These are phyloP conservation scores for Ophonus ardosiacus DNA, from an alignment of 2,888 invertebrate genomes.

Conservation along the genomic window DNA sequence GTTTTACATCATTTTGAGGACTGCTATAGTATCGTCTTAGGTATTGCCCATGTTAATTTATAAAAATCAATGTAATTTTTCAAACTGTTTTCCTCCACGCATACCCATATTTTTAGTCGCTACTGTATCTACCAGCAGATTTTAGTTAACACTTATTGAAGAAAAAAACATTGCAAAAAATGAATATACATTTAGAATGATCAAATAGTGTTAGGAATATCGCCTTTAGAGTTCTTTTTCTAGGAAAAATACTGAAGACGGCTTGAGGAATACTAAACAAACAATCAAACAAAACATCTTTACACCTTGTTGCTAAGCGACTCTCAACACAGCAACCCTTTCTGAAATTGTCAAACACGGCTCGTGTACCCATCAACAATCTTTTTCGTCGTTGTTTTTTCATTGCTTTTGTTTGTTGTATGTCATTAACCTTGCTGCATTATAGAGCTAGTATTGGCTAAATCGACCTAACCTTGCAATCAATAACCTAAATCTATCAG, in stretches of 20 bases:
- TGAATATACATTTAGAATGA: too few relatives aligned
- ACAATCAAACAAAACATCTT: not conserved
- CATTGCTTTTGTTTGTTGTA: not conserved
- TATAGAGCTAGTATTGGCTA: constrained; percentile 22
- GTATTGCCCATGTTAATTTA: too few relatives aligned
- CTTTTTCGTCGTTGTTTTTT: not conserved
- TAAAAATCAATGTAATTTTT: too few relatives aligned
- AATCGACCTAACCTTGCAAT: constrained; percentile 59
- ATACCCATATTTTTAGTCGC: too few relatives aligned
- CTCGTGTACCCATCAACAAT: not conserved
- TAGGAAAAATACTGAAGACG: not conserved
- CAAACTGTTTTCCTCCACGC: too few relatives aligned
- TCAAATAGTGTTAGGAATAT: too few relatives aligned
- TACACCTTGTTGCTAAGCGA: not conserved
- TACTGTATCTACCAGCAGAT: too few relatives aligned
- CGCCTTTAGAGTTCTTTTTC: not conserved
- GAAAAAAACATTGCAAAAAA: too few relatives aligned
- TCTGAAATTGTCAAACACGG: not conserved
- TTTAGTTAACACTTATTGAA: too few relatives aligned
- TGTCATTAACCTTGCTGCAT: constrained; percentile 42
- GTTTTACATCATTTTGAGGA: too few relatives aligned
- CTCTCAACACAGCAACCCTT: not conserved
- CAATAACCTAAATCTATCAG: constrained; percentile 63
- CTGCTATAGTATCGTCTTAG: too few relatives aligned
- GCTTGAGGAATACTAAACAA: not conserved